Evolutionary conservation across 2,113 vertebrate species (phyloP).

Genomic region (Solenodon paradoxus): DNA sequence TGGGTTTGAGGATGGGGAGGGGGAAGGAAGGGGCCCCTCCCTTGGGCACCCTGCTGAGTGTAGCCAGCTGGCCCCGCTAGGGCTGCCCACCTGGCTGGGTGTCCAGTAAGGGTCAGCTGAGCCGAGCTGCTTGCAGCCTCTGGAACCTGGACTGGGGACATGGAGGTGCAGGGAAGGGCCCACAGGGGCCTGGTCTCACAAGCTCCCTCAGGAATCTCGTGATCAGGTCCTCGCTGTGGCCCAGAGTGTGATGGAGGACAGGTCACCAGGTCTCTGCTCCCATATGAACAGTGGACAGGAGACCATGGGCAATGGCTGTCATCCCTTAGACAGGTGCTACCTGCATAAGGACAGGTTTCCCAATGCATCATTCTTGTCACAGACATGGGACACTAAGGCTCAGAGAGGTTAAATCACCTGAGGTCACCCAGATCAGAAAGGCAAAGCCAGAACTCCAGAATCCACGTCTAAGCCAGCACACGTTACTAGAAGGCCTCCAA

Average conservation of each 20-base stretch:
- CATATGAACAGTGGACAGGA: not conserved
- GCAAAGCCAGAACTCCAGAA: not conserved
- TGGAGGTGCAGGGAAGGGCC: not conserved
- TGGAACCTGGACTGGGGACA: not conserved
- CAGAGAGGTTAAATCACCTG: not conserved
- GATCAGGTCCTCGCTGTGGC: not conserved
- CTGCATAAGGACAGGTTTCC: not conserved
- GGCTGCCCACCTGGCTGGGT: not conserved
- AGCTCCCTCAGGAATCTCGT: not conserved
- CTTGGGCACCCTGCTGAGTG: too few relatives aligned
- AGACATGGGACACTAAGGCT: not conserved
- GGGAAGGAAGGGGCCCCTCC: not conserved
- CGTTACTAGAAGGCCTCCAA: not conserved
- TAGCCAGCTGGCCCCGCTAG: not conserved
- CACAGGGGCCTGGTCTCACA: not conserved
- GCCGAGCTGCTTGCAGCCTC: too few relatives aligned
- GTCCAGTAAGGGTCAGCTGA: not conserved
- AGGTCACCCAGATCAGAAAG: not conserved
- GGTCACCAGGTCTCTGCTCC: not conserved
- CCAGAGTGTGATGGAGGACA: not conserved
- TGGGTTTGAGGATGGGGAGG: fast-evolving
- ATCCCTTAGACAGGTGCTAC: not conserved
- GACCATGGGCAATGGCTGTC: not conserved
- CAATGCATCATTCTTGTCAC: fast-evolving
- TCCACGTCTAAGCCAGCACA: not conserved